Percentiles rank a stretch among this genome's conserved stretches.
These are phyloP conservation scores for Pangasius larnaudii DNA, from an alignment of 2,797 vertebrate species.

Conservation along the genomic window DNA sequence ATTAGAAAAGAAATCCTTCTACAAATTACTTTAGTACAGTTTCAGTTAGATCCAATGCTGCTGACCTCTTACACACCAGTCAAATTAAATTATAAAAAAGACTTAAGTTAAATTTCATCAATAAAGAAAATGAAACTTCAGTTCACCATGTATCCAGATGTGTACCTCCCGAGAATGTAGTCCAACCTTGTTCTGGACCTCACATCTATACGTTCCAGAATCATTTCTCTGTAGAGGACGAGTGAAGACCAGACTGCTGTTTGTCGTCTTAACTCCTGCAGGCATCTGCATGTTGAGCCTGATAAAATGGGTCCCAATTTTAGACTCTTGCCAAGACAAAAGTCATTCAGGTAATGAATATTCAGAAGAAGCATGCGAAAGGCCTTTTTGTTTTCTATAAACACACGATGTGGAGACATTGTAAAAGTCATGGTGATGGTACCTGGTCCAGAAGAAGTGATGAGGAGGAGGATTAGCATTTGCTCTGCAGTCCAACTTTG, in stretches of 20 bases:
- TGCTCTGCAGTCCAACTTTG: constrained; percentile 89
- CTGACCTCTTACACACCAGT: background rate
- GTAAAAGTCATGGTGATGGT: constrained; percentile 51
- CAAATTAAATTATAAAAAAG: background rate
- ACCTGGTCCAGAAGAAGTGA: constrained; percentile 90
- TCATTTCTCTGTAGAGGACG: constrained; percentile 88
- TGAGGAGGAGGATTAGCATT: constrained; percentile 90
- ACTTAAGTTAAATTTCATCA: background rate
- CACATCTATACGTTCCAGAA: constrained; percentile 92
- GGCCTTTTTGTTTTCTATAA: background rate
- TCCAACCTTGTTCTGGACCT: constrained; percentile 88
- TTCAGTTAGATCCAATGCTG: background rate
- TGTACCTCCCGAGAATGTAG: constrained; percentile 82
- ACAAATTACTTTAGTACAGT: background rate
- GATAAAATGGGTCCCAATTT: constrained; percentile 36
- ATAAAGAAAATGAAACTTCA: background rate
- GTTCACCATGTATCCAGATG: constrained; percentile 89
- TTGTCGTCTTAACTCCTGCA: constrained; percentile 83
- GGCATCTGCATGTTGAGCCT: constrained; percentile 90
- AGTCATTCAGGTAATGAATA: background rate
- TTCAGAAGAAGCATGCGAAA: background rate
- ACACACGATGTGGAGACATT: background rate
- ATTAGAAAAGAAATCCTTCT: background rate
- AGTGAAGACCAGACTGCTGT: constrained; percentile 87
- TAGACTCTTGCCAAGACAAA: background rate